Percentiles rank a stretch among this genome's conserved stretches.
phyloP scores from a whole-genome alignment of 2,797 vertebrate species.

The Notoglanidium macrostoma region DNA sequence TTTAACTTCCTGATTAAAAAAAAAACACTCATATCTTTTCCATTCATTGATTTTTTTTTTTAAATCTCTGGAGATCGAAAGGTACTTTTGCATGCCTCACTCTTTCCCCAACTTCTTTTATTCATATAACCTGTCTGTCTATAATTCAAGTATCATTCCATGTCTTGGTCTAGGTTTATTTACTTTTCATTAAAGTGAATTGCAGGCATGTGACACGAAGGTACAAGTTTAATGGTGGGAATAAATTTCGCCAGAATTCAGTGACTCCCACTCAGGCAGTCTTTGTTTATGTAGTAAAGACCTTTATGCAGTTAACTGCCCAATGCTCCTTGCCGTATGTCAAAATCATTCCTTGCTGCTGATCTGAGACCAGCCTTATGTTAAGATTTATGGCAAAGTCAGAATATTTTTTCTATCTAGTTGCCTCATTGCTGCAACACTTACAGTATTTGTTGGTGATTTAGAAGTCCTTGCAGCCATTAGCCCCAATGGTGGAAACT shows the following conservation, averaged over 20 bases:
- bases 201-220: slow-evolving; percentile 14
- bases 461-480: neutral
- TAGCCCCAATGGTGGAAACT: slow-evolving; percentile 39
- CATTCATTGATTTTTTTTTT: slow-evolving; percentile 49
- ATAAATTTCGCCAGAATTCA: slow-evolving; percentile 10
- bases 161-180: slow-evolving; percentile 1
- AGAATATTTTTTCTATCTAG: neutral
- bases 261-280: neutral
- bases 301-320: neutral
- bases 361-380: slow-evolving; percentile 13
- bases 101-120: neutral
- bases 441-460: neutral
- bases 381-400: neutral
- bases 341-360: neutral
- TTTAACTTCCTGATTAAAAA: slow-evolving; percentile 66
- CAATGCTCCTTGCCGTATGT: neutral
- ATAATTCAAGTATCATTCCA: neutral
- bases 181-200: slow-evolving; percentile 36
- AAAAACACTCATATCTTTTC: slow-evolving; percentile 65
- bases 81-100: slow-evolving; percentile 58
- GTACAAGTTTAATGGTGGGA: slow-evolving; percentile 14
- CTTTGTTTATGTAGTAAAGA: slow-evolving; percentile 12
- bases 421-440: neutral
- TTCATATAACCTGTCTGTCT: neutral
- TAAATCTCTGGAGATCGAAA: slow-evolving; percentile 62